Base-by-base conservation (phyloP, 2,113 vertebrate species). In the Poeciliopsis prolifica region DNA sequence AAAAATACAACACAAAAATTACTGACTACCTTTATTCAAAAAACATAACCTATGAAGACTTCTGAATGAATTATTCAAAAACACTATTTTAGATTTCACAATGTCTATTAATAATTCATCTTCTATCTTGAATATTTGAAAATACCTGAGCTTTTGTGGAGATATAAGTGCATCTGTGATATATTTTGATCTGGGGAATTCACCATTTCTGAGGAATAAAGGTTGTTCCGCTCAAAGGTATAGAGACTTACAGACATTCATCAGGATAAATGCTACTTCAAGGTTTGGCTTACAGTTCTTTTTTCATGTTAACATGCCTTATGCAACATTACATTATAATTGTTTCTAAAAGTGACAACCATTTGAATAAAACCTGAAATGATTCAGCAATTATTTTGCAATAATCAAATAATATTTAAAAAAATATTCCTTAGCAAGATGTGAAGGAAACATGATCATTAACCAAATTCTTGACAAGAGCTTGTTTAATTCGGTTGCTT, bases 81-180 rank as follows among this genome's bases (percentile, higher is more conserved):
- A 33, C 33, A 42, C 88, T 74, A 89, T 92, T 89, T 91, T 86
- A 89, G 69, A 89, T 87, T 89, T 82, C 83, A 90, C 86, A 87
- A 89, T 88, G 79, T 83, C 71, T 29, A 29, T 91, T 77, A 94
- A 94, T 94, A 90, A 93, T 93, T 92, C 19, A 92, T 69, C 29
- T 0, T 42, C 51, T 77, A 69, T 82, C 89, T 78, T 87, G 60
- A 76, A 87, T 87, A 77, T 83, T 75, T 90, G 83, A 88, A 85
- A 79, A 84, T 81, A 89, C 88, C 83, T 89, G 71, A 65, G 71
- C 75, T 86, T 78, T 68, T 48, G 28, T 30, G 26, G 67, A 68
- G 73, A 58, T 73, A 66, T 68, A 72, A 81, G 28, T 68, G 81
- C 81, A 84, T 87, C 84, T 70, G 76, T 44, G 24, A 33, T 14